Evolutionary conservation across 1,140 invertebrate species (phyloP), one percentile per base, ranked within the genome.

Genomic region (Sycophaga agraensis): DNA sequence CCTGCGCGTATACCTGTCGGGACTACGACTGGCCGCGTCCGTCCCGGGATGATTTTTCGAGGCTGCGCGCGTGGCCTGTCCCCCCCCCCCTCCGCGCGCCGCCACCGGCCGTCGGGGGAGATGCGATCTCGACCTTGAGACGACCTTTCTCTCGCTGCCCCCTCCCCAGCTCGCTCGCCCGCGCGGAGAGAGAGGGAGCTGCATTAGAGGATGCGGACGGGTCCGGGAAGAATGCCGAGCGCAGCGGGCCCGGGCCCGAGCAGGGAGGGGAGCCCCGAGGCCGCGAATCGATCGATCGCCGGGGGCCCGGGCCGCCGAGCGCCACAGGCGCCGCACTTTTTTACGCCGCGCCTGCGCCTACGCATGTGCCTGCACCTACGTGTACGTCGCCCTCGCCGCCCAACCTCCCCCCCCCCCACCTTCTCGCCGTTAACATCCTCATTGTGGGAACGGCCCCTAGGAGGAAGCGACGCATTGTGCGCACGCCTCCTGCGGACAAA

Each of bases 81-180:
- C 19, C 4, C 21, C 43, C 19, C 7, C 2, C 22, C n/a, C 50
- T 17, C 22, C 0, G 12, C 24, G n/a, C n/a, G n/a, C n/a, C n/a
- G n/a, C n/a, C n/a, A n/a, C n/a, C n/a, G n/a, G n/a, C n/a, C 28
- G 28, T 31, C 28, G 28, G 11, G 28, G 28, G 11, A 11, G 28
- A 45, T 48, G 26, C 45, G 50, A 46, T 61, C 49, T 50, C 60
- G 60, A n/a, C 60, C 60, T 63, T 63, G 60, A 63, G 54, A 56
- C 60, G 60, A 63, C 60, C 60, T 63, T 63, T 56, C 60, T 51
- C 21, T 22, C 21, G 6, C 4, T 34, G 9, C 53, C 34, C 21
- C 28, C 14, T 45, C 17, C 37, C 26, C 46, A 21, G 21, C 22
- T 21, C 26, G 8, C 14, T 11, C 51, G 8, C 31, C 16, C 22